These are phyloP conservation scores for Dione vanillae DNA, from an alignment of 2,888 invertebrate genomes.

Conservation along the genomic window DNA sequence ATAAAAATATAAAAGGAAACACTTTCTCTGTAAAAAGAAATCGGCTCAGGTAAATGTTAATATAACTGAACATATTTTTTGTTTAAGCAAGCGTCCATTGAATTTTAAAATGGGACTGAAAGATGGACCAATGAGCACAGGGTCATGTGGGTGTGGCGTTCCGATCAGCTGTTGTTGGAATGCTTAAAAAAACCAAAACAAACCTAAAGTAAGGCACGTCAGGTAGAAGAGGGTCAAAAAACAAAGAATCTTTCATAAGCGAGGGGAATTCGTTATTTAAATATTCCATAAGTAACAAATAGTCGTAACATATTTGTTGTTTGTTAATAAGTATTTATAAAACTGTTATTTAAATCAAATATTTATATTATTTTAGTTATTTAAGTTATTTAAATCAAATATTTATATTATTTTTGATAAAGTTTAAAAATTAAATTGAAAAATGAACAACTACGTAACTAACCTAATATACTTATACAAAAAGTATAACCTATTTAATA, in stretches of 20 bases:
- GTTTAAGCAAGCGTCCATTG: background rate
- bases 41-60: background rate
- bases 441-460: background rate
- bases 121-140: slow-evolving; percentile 56
- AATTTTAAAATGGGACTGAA: slow-evolving; percentile 54
- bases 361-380: too few relatives aligned
- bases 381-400: too few relatives aligned
- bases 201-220: slow-evolving; percentile 55
- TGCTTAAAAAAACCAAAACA: slow-evolving; percentile 69
- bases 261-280: background rate
- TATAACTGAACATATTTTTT: background rate
- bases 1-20: slow-evolving; percentile 31
- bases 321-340: too few relatives aligned
- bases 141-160: slow-evolving; percentile 65
- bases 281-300: background rate
- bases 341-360: too few relatives aligned
- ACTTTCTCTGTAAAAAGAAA: slow-evolving; percentile 29
- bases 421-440: background rate
- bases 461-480: background rate
- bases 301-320: background rate
- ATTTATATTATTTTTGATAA: too few relatives aligned
- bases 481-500: slow-evolving; percentile 48
- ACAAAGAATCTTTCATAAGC: slow-evolving; percentile 13
- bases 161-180: slow-evolving; percentile 75
- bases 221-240: slow-evolving; percentile 60